These are phyloP conservation scores for Esox lucius DNA, from an alignment of 2,797 vertebrate species.

Conservation along the genomic window DNA sequence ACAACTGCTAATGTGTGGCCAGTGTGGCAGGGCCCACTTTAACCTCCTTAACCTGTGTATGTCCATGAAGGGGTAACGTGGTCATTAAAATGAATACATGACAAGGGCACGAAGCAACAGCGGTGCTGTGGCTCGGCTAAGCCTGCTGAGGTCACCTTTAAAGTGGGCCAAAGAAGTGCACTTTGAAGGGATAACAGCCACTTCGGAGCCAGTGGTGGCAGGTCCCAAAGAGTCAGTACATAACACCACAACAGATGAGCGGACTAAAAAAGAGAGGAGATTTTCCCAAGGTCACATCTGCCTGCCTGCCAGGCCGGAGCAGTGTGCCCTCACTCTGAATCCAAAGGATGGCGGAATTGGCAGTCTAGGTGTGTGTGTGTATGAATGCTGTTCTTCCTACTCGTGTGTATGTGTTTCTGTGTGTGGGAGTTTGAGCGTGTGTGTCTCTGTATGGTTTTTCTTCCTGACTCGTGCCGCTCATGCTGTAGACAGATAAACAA, in stretches of 20 bases:
- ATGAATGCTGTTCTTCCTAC: slow-evolving; percentile 4
- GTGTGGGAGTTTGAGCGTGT: not conserved
- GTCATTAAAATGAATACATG: slow-evolving; percentile 17
- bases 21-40: too few species aligned
- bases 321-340: slow-evolving; percentile 45
- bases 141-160: slow-evolving; percentile 47
- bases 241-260: slow-evolving; percentile 48
- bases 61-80: too few species aligned
- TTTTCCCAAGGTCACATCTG: slow-evolving; percentile 63
- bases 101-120: slow-evolving; percentile 53
- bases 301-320: slow-evolving; percentile 43
- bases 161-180: too few species aligned
- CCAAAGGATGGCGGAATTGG: slow-evolving; percentile 41
- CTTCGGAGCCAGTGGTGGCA: too few species aligned
- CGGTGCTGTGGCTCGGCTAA: slow-evolving; percentile 33
- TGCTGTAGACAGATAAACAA: slow-evolving; percentile 75
- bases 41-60: too few species aligned
- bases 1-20: too few species aligned
- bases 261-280: slow-evolving; percentile 44
- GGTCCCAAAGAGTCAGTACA: slow-evolving; percentile 14
- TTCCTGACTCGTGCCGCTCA: slow-evolving; percentile 55
- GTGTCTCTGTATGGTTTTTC: slow-evolving; percentile 36
- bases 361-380: slow-evolving; percentile 5
- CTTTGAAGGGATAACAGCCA: too few species aligned
- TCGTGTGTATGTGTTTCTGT: slow-evolving; percentile 5